Percentiles rank a stretch among this genome's conserved stretches.
Evolutionary conservation across 2,888 invertebrate genomes (phyloP).

Genomic region (Portevinia maculata): DNA sequence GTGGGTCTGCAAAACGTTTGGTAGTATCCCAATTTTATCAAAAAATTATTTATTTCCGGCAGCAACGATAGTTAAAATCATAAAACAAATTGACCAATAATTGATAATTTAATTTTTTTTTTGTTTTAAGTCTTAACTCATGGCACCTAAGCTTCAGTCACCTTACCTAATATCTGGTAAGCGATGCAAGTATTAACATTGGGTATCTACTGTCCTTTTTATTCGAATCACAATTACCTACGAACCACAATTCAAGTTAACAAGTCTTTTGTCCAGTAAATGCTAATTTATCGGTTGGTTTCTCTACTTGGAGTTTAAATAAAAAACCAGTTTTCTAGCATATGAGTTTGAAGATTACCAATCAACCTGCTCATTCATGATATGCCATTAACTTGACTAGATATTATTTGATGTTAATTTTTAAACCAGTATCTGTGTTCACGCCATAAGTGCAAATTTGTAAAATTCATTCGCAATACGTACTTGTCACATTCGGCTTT

Average conservation of each 20-base stretch:
- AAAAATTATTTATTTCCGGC: too few relatives aligned
- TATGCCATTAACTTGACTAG: constrained; percentile 26
- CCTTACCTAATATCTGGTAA: constrained; percentile 2
- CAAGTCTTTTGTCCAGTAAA: constrained; percentile 43
- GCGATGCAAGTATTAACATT: constrained; percentile 26
- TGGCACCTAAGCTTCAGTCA: background rate
- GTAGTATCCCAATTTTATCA: too few relatives aligned
- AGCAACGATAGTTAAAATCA: too few relatives aligned
- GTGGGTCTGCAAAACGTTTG: too few relatives aligned
- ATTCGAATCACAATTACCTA: constrained; percentile 36
- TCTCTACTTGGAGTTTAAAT: background rate
- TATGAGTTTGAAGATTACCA: constrained; percentile 48
- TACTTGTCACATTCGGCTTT: background rate
- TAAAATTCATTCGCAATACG: background rate
- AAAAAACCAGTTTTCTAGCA: background rate
- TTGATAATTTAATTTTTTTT: background rate
- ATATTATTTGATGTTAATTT: constrained; percentile 18
- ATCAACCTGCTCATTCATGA: constrained; percentile 47
- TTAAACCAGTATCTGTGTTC: background rate
- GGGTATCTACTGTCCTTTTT: background rate
- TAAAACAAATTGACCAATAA: background rate
- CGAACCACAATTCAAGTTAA: constrained; percentile 31
- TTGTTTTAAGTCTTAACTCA: background rate
- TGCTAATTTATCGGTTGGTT: constrained; percentile 24
- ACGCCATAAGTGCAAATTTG: constrained; percentile 18